A percentile compares a stretch with the other conserved stretches of the same genome.
Evolutionary conservation across 2,797 vertebrate species (phyloP).

Genomic region (Lagocephalus sceleratus): DNA sequence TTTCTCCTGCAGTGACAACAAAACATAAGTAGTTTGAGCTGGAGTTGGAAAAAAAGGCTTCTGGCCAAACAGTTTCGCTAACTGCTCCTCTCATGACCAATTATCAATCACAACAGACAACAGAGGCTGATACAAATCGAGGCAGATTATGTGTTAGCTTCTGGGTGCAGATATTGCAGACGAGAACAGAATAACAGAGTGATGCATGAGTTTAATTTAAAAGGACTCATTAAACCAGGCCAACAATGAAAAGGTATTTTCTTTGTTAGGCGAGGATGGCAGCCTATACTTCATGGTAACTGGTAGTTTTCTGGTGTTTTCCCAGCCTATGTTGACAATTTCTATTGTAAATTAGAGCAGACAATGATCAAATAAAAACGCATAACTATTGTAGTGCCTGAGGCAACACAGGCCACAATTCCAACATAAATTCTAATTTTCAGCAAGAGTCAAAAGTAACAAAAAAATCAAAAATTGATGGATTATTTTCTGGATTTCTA

Average conservation of each 20-base stretch:
- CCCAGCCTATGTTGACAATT: background rate
- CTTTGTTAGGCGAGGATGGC: background rate
- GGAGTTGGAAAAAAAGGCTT: conserved; percentile 12
- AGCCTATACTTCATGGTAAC: too few species aligned
- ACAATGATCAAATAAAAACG: background rate
- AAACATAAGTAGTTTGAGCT: conserved; percentile 20
- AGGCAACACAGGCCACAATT: conserved; percentile 10
- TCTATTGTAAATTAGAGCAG: conserved; percentile 7
- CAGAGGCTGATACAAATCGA: conserved; percentile 39
- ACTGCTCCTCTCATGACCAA: conserved; percentile 38
- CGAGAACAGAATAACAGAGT: conserved; percentile 47
- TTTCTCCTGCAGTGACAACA: conserved; percentile 17
- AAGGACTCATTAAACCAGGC: conserved; percentile 49
- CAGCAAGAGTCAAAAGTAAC: conserved; percentile 5
- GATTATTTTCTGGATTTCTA: too few species aligned
- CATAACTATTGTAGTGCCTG: background rate
- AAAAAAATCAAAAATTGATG: conserved; percentile 2
- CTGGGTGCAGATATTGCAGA: conserved; percentile 13
- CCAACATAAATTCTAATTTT: conserved; percentile 15
- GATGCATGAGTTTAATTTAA: conserved; percentile 75
- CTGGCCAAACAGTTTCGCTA: conserved; percentile 24
- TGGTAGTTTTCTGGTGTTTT: background rate
- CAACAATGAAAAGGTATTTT: conserved; percentile 16
- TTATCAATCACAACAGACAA: conserved; percentile 38
- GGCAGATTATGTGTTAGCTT: conserved; percentile 35